Conservation (phyloP, 2,113 vertebrate species). For the Nettapus auritus region DNA sequence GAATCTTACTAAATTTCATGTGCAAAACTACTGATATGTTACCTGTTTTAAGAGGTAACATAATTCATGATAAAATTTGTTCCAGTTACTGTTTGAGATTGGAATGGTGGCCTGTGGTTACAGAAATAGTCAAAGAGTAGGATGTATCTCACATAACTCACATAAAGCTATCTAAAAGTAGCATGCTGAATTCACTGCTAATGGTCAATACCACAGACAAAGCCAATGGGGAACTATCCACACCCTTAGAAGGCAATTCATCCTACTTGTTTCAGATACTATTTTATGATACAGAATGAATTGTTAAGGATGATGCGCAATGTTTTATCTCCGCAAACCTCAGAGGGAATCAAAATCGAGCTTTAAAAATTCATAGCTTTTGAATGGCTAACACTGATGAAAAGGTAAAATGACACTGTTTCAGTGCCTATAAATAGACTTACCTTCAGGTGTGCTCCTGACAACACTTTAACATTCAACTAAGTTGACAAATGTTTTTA, state of each 20-base stretch:
- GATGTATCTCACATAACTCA: background rate
- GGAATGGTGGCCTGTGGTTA: background rate
- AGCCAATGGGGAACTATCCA: background rate
- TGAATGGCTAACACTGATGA: background rate
- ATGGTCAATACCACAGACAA: background rate
- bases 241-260: background rate
- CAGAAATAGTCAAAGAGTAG: background rate
- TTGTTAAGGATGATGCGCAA: background rate
- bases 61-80: background rate
- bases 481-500: rapidly evolving
- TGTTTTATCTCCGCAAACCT: background rate
- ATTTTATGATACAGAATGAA: background rate
- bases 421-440: background rate
- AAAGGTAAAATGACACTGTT: background rate
- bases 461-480: background rate
- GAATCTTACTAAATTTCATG: background rate
- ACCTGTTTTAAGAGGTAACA: too few species aligned
- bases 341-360: background rate
- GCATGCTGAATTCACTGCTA: background rate
- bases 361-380: background rate
- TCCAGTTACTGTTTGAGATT: background rate
- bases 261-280: background rate
- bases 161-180: background rate
- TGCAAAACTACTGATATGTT: background rate
- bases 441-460: background rate